Conservation (phyloP, 2,888 invertebrate species). For the Cartodere bifasciata region DNA sequence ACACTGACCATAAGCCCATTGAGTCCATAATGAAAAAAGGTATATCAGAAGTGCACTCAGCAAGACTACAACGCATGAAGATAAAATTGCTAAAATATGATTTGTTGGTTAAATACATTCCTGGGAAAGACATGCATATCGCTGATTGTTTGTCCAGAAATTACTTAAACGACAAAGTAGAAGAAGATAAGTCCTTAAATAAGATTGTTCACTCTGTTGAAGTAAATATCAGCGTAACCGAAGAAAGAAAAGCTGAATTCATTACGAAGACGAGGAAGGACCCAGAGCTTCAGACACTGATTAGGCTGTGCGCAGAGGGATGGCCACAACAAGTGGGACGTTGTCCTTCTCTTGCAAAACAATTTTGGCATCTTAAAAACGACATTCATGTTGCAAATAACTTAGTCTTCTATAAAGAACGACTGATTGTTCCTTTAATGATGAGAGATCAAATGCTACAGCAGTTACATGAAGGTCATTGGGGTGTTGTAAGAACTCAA, state of each 20-base stretch:
- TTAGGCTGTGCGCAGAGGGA: constrained; percentile 11
- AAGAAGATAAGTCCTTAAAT: too few relatives aligned
- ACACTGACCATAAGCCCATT: constrained; percentile 30
- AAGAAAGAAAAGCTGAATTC: constrained; percentile 13
- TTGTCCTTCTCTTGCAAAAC: constrained; percentile 12
- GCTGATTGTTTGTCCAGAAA: too few relatives aligned
- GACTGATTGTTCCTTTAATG: constrained; percentile 15
- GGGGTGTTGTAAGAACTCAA: constrained; percentile 7
- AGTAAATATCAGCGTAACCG: constrained; percentile 15
- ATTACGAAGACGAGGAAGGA: constrained; percentile 11
- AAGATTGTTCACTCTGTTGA: too few relatives aligned
- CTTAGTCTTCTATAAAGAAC: constrained; percentile 16
- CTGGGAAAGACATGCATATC: too few relatives aligned
- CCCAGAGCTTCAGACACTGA: constrained; percentile 9
- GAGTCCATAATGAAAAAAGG: constrained; percentile 25
- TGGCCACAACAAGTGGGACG: constrained; percentile 12
- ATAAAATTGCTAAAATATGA: constrained; percentile 5
- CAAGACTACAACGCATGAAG: constrained; percentile 24
- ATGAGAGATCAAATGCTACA: too few relatives aligned
- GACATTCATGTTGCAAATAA: constrained; percentile 17
- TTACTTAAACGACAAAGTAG: too few relatives aligned
- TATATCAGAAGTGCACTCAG: constrained; percentile 24
- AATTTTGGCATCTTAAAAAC: too few relatives aligned
- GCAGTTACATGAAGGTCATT: constrained; percentile 9
- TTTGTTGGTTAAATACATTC: too few relatives aligned